Conservation (phyloP, 2,113 vertebrate species). For the Halcyon malimbica region DNA sequence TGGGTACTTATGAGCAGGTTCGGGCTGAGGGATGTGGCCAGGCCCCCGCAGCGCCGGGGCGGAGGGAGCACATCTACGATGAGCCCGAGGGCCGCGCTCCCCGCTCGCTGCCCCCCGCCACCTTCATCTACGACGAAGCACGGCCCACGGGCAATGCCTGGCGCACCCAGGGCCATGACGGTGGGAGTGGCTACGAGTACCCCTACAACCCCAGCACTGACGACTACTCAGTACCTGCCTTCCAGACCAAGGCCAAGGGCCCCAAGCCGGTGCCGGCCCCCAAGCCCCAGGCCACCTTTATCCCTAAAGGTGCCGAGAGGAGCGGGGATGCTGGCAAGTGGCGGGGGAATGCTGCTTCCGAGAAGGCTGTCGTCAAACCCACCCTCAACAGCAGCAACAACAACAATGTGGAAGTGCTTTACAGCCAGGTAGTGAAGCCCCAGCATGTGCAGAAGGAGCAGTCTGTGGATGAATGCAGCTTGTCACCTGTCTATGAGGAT, state of each 20-base stretch:
- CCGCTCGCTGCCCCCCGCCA: not conserved
- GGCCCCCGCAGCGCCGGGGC: not conserved
- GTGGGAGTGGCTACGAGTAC: slow-evolving; percentile 71
- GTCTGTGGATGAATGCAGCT: slow-evolving; percentile 54
- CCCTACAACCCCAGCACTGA: slow-evolving; percentile 76
- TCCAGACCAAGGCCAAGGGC: slow-evolving; percentile 56
- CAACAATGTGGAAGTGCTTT: slow-evolving; percentile 76
- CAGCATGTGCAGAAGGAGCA: slow-evolving; percentile 17
- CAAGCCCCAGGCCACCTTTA: slow-evolving; percentile 76
- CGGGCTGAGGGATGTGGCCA: slow-evolving; percentile 68
- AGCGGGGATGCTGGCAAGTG: slow-evolving; percentile 41
- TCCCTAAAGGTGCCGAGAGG: slow-evolving; percentile 67
- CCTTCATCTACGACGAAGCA: slow-evolving; percentile 83
- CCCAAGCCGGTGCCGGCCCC: slow-evolving; percentile 84
- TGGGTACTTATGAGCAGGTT: slow-evolving; percentile 79
- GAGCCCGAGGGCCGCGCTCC: slow-evolving; percentile 86
- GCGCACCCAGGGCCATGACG: slow-evolving; percentile 74
- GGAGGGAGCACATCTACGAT: slow-evolving; percentile 90
- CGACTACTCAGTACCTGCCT: slow-evolving; percentile 72
- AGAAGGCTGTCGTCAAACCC: not conserved
- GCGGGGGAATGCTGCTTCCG: not conserved
- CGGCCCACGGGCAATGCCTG: slow-evolving; percentile 73
- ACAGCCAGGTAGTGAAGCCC: slow-evolving; percentile 84
- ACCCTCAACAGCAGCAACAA: slow-evolving; percentile 81
- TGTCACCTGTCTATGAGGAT: slow-evolving; percentile 59